These are phyloP conservation scores for Condylura cristata DNA, from an alignment of 2,113 vertebrate genomes.

Conservation along the genomic window DNA sequence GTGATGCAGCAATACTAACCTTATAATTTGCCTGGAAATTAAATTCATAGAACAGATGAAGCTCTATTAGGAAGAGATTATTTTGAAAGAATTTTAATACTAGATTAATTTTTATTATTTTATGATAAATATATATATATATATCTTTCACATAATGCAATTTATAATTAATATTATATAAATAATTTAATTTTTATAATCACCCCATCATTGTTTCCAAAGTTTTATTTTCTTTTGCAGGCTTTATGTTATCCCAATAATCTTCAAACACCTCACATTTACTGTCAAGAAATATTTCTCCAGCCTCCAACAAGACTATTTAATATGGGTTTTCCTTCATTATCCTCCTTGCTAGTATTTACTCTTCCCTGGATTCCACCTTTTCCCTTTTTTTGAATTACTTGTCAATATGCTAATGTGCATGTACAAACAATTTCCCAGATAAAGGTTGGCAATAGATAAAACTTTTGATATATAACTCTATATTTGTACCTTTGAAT, in stretches of 20 bases:
- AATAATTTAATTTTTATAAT: neutral
- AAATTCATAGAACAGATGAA: neutral
- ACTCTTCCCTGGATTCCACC: neutral
- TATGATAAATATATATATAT: neutral
- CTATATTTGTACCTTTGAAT: neutral
- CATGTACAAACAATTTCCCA: neutral
- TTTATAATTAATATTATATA: neutral
- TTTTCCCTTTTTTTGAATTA: neutral
- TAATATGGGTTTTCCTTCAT: neutral
- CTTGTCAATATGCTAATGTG: neutral
- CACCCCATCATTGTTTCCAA: neutral
- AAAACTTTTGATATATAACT: neutral
- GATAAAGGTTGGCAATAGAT: neutral
- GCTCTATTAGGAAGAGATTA: neutral
- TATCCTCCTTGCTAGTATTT: neutral
- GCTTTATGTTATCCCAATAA: neutral
- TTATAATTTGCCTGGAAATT: neutral
- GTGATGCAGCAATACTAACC: neutral
- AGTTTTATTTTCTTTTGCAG: neutral
- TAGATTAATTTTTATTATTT: neutral
- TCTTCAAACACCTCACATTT: neutral
- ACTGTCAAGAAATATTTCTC: neutral
- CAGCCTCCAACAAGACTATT: neutral
- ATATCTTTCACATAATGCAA: neutral
- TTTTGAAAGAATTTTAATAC: neutral